Base-by-base conservation (phyloP, 1,140 invertebrate species). In the Drosophila suzukii region DNA sequence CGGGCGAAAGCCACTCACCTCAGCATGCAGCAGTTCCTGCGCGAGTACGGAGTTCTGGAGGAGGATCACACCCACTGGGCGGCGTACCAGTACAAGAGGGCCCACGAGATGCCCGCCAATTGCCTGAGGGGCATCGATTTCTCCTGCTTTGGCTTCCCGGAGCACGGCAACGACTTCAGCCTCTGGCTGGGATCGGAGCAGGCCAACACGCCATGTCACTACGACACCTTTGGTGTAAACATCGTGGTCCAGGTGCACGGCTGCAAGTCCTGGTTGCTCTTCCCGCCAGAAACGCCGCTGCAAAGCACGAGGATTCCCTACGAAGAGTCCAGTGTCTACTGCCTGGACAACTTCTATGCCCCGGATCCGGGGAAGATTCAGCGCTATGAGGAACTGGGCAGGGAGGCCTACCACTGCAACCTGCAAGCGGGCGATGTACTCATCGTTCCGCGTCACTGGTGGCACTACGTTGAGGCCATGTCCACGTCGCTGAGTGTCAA, bases 311-410 rank as follows among this genome's bases (percentile, higher is more conserved):
- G 98, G 91, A 94, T 99, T 63, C 98, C 98, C 13, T 99, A 98
- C 93, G 98, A 99, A 94, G 98, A 99, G 91, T 99, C 98, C 0
- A 99, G 97, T 93, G 94, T 99, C 24, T 99, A 98, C 92, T 98
- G 97, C 91, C 93, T 95, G 92, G 93, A 96, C 34, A 97, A 97
- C 93, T 96, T 97, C 83, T 95, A 95, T 92, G 94, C 94, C 91
- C 94, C 95, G 55, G 91, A 51, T 15, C 50, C 46, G 0, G 43
- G 67, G 2, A 72, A 59, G 43, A 44, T 80, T 0, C 13, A 20
- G 6, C 38, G 62, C 6, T 72, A 77, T 0, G 47, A 74, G 15
- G 43, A 73, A 13, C 68, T 83, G 6, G 43, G 75, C 11, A 4
- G 8, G 2, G 63, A 78, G 15, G 83, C 72, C 63, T 94, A 93